Evolutionary conservation across 2,797 vertebrate species (phyloP), one percentile per base, ranked within the genome.

Genomic region (Rhynchonycteris naso): DNA sequence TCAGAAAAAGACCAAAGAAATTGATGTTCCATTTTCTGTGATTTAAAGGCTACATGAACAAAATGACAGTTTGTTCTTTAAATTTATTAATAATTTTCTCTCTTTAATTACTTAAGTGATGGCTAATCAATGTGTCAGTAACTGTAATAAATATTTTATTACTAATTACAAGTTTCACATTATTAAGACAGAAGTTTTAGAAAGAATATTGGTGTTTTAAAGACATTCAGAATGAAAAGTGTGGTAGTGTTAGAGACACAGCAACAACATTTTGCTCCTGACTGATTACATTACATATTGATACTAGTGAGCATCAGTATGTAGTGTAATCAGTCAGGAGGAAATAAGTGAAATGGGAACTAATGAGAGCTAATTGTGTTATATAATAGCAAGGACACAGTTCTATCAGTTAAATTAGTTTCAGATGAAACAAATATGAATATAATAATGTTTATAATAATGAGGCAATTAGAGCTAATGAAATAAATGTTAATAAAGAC

Each of bases 341-440:
- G 98, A 98, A 98, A 98, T 98, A 98, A 98, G 97, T 98, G 98
- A 99, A 98, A 98, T 98, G 98, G 97, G 98, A 98, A 98, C 98
- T 99, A 99, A 99, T 98, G 98, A 99, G 98, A 98, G 98, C 98
- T 99, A 99, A 99, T 98, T 99, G 98, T 98, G 97, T 98, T 98
- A 97, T 96, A 98, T 98, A 98, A 98, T 98, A 98, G 98, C 98
- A 98, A 98, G 98, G 98, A 98, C 98, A 98, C 95, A 98, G 97
- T 97, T 98, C 97, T 98, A 98, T 98, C 98, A 99, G 98, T 99
- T 99, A 98, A 98, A 98, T 98, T 98, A 98, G 98, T 97, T 98
- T 98, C 97, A 98, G 98, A 98, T 98, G 98, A 98, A 98, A 98
- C 98, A 98, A 98, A 98, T 98, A 98, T 98, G 98, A 98, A 98